Conservation (phyloP, 1,140 invertebrate species). For the Andricus grossulariae region DNA sequence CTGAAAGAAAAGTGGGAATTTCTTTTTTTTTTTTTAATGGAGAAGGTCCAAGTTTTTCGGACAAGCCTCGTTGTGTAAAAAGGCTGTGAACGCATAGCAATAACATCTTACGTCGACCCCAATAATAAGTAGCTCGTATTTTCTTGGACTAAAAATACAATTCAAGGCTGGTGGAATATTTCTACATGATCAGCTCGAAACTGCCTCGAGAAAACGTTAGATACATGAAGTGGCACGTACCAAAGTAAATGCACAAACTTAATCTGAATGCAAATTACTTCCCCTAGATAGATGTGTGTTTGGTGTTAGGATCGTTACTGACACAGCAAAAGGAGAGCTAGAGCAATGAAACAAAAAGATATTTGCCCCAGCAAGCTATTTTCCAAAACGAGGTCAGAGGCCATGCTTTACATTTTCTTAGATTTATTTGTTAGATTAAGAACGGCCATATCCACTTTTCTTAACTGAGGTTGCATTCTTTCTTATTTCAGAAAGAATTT, state of each 20-base stretch:
- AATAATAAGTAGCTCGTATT: slow-evolving; percentile 14
- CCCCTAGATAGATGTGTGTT: slow-evolving; percentile 7
- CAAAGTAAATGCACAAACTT: slow-evolving; percentile 27
- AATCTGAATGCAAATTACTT: slow-evolving; percentile 42
- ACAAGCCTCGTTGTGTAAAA: too few relatives aligned
- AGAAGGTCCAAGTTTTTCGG: too few relatives aligned
- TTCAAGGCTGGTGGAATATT: slow-evolving; percentile 36
- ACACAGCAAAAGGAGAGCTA: not conserved
- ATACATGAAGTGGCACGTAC: slow-evolving; percentile 11
- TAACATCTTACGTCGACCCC: slow-evolving; percentile 3
- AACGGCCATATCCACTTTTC: not conserved
- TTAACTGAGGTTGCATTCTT: not conserved
- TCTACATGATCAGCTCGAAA: slow-evolving; percentile 26
- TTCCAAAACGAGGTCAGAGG: not conserved
- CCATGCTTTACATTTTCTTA: not conserved
- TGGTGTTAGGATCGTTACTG: not conserved
- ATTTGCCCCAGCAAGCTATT: slow-evolving; percentile 14
- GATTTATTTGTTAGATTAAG: slow-evolving; percentile 12
- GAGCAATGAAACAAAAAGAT: not conserved
- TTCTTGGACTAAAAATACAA: slow-evolving; percentile 41
- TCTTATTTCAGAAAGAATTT: not conserved
- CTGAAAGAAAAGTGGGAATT: too few relatives aligned
- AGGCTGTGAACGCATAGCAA: slow-evolving; percentile 2
- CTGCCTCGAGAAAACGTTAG: slow-evolving; percentile 20
- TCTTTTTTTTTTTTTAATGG: too few relatives aligned